Evolutionary conservation across 2,888 invertebrate genomes (phyloP), one percentile per base, ranked within the genome.

Genomic region (Noctua pronuba): DNA sequence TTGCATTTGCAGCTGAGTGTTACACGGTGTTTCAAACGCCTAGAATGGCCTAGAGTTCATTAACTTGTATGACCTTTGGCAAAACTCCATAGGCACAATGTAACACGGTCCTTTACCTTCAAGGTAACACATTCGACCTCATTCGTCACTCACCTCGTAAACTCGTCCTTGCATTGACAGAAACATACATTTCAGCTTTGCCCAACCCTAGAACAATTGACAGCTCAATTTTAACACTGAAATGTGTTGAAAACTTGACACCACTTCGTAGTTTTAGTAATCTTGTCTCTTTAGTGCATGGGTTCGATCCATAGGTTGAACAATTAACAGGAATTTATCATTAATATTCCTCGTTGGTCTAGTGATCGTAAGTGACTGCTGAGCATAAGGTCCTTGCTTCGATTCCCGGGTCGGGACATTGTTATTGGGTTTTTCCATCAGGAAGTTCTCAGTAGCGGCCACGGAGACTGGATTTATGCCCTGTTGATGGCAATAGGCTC

Each of bases 11-110:
- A 60, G 10, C 1, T 21, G 6, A 21, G 21, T 21, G 31, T 4
- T 60, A 60, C 65, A 41, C 35, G n/a, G 16, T 41, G 18, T 65
- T 38, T 6, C 38, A 38, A n/a, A 64, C 38, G 24, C 64, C 13
- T n/a, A 28, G 41, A 65, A 65, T 60, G 52, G 7, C 76, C 44
- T 46, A 67, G 44, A 67, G 52, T 44, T 82, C 52, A 75, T 66
- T 75, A 35, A 62, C 44, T 67, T n/a, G 16, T 5, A 2, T 41
- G 79, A 79, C 82, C 79, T 82, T 76, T 82, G 35, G 52, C 35
- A 62, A 82, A 78, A 67, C 41, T 66, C n/a, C 49, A 60, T 52
- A 52, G 28, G 44, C 60, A 75, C 76, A 79, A 82, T 75, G 76
- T 60, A 79, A 79, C 79, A 82, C 79, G 52, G 79, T 75, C 66